These are phyloP conservation scores for Poecilia gillii DNA, from an alignment of 2,797 vertebrate genomes.

Conservation along the genomic window DNA sequence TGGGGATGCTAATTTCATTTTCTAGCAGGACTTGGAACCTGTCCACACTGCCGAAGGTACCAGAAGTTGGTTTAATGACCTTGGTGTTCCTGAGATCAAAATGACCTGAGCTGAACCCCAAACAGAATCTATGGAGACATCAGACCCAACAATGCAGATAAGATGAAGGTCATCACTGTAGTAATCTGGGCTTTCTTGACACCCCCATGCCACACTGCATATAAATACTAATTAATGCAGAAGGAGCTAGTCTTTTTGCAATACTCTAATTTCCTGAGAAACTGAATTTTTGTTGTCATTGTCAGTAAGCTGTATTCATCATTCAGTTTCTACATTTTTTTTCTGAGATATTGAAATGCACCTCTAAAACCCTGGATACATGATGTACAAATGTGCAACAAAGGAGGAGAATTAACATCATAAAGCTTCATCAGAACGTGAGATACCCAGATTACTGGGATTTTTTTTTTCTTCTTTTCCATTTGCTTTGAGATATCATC, in stretches of 20 bases:
- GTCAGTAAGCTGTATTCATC: background rate
- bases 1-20: background rate
- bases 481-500: conserved; percentile 7
- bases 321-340: background rate
- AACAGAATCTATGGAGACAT: background rate
- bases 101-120: background rate
- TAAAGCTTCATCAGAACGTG: background rate
- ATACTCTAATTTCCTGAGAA: background rate
- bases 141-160: background rate
- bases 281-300: background rate
- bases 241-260: background rate
- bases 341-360: background rate
- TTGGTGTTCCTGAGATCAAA: background rate
- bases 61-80: background rate
- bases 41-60: background rate
- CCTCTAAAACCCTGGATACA: conserved; percentile 4
- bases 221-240: background rate
- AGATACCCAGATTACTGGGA: conserved; percentile 7
- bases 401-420: background rate
- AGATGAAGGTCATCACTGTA: background rate
- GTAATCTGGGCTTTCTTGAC: background rate
- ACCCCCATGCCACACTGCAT: background rate
- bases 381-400: conserved; percentile 17
- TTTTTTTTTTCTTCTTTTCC: conserved; percentile 7
- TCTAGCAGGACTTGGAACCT: background rate